Percentiles rank a stretch among this genome's conserved stretches.
phyloP scores from a whole-genome alignment of 2,888 invertebrate species.

The Diaprepes abbreviatus region DNA sequence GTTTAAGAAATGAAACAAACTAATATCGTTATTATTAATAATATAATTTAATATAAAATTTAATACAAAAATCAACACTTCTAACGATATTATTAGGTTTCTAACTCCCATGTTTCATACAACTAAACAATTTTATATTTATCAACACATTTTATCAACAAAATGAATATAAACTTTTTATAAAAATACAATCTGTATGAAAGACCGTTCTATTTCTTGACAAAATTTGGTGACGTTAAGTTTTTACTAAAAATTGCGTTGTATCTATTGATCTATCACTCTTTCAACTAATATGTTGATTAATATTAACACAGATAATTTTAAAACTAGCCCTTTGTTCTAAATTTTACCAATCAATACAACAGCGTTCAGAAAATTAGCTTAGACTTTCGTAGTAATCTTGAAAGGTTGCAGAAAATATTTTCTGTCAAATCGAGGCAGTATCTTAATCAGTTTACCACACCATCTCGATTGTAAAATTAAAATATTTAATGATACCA shows the following conservation, averaged over 20 bases:
- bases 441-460: neutral
- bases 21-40: conserved; percentile 37
- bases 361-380: conserved; percentile 15
- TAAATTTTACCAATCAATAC: conserved; percentile 21
- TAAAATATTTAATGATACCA: too few species aligned
- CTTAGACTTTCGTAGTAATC: conserved; percentile 8
- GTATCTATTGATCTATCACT: conserved; percentile 28
- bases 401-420: neutral
- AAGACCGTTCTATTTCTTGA: conserved; percentile 28
- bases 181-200: conserved; percentile 59
- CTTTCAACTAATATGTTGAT: conserved; percentile 31
- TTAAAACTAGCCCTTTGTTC: conserved; percentile 22
- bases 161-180: conserved; percentile 53
- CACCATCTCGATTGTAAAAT: conserved; percentile 9
- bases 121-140: conserved; percentile 49
- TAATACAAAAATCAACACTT: conserved; percentile 57
- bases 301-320: conserved; percentile 28
- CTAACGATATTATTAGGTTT: conserved; percentile 47
- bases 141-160: conserved; percentile 49
- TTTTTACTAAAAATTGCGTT: conserved; percentile 26
- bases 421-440: conserved; percentile 12
- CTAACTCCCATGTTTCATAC: conserved; percentile 39
- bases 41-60: conserved; percentile 57
- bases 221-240: conserved; percentile 29
- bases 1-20: neutral